Evolutionary conservation across 2,797 vertebrate species (phyloP), one percentile per base, ranked within the genome.

Genomic region (Syngnathus acus): DNA sequence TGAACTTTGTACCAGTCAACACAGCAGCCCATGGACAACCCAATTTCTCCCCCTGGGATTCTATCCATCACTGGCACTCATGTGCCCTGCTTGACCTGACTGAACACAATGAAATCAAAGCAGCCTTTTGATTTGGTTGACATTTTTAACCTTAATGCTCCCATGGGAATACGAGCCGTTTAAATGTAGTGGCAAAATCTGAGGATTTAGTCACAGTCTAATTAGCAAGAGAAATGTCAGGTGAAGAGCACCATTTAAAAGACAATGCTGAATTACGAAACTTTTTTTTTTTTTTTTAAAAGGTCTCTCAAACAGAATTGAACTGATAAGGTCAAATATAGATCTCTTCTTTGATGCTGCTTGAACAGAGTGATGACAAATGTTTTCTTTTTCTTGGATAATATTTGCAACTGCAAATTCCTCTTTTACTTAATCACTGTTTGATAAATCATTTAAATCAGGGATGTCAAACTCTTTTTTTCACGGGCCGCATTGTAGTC

Each of bases 1-100:
- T 37, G 60, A 39, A 48, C 64, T 66, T 45, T 65, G 60, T 62
- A 65, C 66, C 39, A 62, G 57, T 68, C 64, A 45, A 6, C 47
- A 48, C 16, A 48, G 4, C 47, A 48, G 16, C 47, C 47, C 47
- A 48, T 53, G 9, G 64, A 67, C 17, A 45, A 38, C 59, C 45
- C 59, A n/a, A 19, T 57, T 9, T 21, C 54, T 40, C 37, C 21
- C 51, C 16, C 17, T n/a, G 19, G 19, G 21, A 40, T 5, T 2
- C 3, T 17, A 10, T 50, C 48, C 37, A 16, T 67, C 19, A n/a
- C 37, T 2, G 32, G 55, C 21, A 55, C 64, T 66, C 61, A 57
- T 54, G 51, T 9, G 9, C n/a, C 48, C 19, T 51, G 19, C 48
- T 19, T 19, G 48, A 17, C 48, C 48, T 32, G 32, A 32, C 17